Evolutionary conservation across 2,113 vertebrate genomes (phyloP), one percentile per base, ranked within the genome.

Genomic region (Anguilla rostrata): DNA sequence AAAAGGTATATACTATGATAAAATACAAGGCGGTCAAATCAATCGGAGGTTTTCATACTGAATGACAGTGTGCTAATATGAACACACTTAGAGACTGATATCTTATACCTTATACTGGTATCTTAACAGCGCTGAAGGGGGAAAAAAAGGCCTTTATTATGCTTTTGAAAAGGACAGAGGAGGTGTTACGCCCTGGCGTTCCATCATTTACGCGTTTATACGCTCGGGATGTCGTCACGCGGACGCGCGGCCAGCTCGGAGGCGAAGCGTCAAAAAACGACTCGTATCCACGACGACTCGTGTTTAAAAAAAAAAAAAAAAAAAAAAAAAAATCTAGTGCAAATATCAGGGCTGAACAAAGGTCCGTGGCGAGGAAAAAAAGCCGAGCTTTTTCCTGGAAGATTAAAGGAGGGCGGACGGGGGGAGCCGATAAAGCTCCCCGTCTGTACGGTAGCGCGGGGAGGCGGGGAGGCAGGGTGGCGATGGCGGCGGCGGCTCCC

Each of bases 391-490:
- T 82, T 82, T 82, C 81, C 81, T 53, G 81, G 81, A 82, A 82
- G 82, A 29, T 20, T 16, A 39, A 83, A 83, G 15, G 41, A 82
- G 40, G 81, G 22, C 26, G 43, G 14, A 39, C 87, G 18, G 18
- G 0, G 60, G 60, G 22, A 20, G 60, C 5, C 26, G 60, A 66
- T 26, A 66, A 26, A 66, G 18, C 20, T 66, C 18, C 49, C 12
- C 49, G 49, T 53, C 60, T 66, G 20, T 26, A 26, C 22, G 8
- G 60, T 66, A 60, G 12, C 56, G 56, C 56, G 1, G 39, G 34
- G 91, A 90, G 88, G 78, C 41, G 20, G 46, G n/a, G 81, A 0
- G 49, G 88, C 86, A n/a, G n/a, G 60, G 87, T 85, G 91, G 90
- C 18, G 43, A 78, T 1, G 34, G 34, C 34, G 0, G 34, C 34